Conservation (phyloP, 2,113 vertebrate genomes). For the Ramphastos sulfuratus region DNA sequence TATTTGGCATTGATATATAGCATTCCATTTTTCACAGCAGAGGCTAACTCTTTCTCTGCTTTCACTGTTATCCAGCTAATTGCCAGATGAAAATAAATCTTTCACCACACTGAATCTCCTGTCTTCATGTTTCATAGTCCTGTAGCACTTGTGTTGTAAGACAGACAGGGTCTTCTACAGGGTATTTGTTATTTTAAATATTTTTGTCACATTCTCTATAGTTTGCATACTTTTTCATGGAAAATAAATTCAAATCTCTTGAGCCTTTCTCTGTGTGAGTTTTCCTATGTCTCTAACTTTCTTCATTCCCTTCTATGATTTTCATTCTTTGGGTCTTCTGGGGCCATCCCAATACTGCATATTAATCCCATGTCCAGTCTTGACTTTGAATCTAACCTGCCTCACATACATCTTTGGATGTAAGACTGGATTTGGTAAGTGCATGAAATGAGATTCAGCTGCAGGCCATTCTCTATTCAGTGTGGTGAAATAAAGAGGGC, state of each 20-base stretch:
- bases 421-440: background rate
- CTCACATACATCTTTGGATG: fast-evolving
- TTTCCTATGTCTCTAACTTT: background rate
- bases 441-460: background rate
- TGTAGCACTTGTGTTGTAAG: background rate
- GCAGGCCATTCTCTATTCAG: background rate
- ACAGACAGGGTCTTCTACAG: background rate
- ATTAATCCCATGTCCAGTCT: background rate
- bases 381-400: background rate
- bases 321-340: background rate
- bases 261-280: background rate
- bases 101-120: background rate
- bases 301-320: background rate
- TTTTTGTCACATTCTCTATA: background rate
- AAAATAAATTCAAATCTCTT: background rate
- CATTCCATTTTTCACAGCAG: background rate
- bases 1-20: background rate
- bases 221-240: background rate
- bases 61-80: background rate
- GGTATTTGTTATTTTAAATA: background rate
- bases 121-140: background rate
- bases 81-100: background rate
- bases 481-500: background rate
- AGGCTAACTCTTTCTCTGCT: background rate
- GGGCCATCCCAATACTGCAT: background rate